Evolutionary conservation across 2,888 invertebrate species (phyloP).

Genomic region (Drosophila meridionalis): DNA sequence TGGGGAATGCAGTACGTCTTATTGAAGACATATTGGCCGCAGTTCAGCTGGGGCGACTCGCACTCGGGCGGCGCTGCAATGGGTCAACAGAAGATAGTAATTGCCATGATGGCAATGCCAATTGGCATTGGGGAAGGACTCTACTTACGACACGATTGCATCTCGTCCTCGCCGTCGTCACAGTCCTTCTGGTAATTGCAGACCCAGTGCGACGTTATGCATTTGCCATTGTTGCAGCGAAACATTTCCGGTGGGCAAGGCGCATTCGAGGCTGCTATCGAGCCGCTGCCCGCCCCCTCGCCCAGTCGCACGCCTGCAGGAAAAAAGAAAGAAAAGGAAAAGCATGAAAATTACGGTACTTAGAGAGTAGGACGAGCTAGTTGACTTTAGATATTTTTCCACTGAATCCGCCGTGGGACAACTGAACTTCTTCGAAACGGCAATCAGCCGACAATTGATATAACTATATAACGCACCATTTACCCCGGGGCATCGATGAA

Average conservation of each 20-base stretch:
- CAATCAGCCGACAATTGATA: background rate
- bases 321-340: background rate
- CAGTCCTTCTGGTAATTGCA: constrained; percentile 98
- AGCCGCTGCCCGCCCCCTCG: constrained; percentile 60
- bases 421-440: background rate
- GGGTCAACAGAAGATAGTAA: background rate
- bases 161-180: constrained; percentile 96
- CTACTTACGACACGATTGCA: constrained; percentile 95
- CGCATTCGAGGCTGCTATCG: constrained; percentile 75
- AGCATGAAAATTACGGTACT: background rate
- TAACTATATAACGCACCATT: background rate
- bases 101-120: background rate
- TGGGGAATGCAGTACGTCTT: constrained; percentile 97
- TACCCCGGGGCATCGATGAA: background rate
- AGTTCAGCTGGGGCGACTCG: constrained; percentile 95
- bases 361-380: constrained; percentile 10
- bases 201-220: constrained; percentile 93
- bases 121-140: background rate
- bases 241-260: constrained; percentile 92
- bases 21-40: constrained; percentile 97
- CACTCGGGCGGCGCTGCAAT: constrained; percentile 96
- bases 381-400: background rate
- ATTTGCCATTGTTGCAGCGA: constrained; percentile 93
- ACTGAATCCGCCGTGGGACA: background rate
- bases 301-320: constrained; percentile 74